Evolutionary conservation across 2,888 invertebrate species (phyloP), one percentile per base, ranked within the genome.

Genomic region (Laspeyria flexula): DNA sequence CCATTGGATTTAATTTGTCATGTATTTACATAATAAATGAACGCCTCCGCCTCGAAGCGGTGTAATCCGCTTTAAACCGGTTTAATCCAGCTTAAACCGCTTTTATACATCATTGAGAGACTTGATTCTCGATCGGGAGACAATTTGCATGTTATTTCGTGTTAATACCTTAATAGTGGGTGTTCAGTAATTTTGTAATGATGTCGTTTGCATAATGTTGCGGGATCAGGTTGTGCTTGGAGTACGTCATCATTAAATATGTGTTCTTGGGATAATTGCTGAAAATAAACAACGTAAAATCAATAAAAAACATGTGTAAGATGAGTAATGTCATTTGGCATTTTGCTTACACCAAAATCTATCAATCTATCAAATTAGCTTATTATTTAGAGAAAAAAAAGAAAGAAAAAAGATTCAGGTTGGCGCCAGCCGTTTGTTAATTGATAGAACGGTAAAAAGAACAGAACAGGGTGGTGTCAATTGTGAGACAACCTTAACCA

Each of bases 1-100:
- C 88, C 85, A 84, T 86, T 75, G 90, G 90, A 90, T 90, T 91
- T 91, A 91, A 90, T 90, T 91, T 90, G 90, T 91, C 88, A 85
- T 79, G 88, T 90, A 91, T 91, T 91, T 90, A 90, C 90, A 90
- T 91, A 90, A 90, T 91, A 90, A 90, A 91, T 90, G 90, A 90
- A 86, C 85, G 86, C 83, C 86, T 86, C 81, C 79, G 82, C 85
- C 83, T 85, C 85, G 86, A 77, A 83, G 83, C 71, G 72, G 73
- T 71, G 75, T 78, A 79, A 79, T 74, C 77, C 66, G 81, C 83
- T 79, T 83, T 86, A 83, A 87, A 82, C 85, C 79, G 83, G 79
- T 81, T 81, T 83, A 79, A 85, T 73, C 83, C 79, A 77, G 82
- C 79, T 86, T 83, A 83, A 85, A 83, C 84, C 80, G 83, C 81